A percentile compares a stretch with the other conserved stretches of the same genome.
phyloP scores from a whole-genome alignment of 2,797 vertebrate genomes.

The Pangasius mekongensis region DNA sequence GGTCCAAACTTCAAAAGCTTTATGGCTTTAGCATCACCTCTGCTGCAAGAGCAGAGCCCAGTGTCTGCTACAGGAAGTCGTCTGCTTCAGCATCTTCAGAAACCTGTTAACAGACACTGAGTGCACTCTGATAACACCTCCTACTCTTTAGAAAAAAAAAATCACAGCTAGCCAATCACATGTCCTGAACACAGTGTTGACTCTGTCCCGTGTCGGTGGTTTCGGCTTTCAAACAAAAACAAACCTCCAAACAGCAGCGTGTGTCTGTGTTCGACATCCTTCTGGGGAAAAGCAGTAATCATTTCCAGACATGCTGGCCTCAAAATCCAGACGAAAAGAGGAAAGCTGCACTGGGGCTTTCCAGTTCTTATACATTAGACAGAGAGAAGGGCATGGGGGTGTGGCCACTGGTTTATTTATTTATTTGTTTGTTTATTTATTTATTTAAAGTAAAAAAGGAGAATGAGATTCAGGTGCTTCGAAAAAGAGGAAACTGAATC shows the following conservation, averaged over 20 bases:
- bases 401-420: not conserved
- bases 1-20: constrained; percentile 56
- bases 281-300: not conserved
- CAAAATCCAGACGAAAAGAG: not conserved
- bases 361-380: not conserved
- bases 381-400: not conserved
- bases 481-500: not conserved
- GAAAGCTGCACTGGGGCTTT: not conserved
- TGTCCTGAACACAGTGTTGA: not conserved
- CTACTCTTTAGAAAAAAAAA: not conserved
- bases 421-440: not conserved
- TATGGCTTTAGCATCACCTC: constrained; percentile 52
- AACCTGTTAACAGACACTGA: not conserved
- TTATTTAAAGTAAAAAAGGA: not conserved
- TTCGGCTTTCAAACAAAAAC: constrained; percentile 1
- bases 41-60: constrained; percentile 7
- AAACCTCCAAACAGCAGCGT: not conserved
- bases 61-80: not conserved
- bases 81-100: not conserved
- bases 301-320: not conserved
- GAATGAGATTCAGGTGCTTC: not conserved
- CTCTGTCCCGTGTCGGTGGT: not conserved
- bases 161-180: not conserved
- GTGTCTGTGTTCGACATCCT: not conserved
- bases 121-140: not conserved